Evolutionary conservation across 2,888 invertebrate species (phyloP), one percentile per base, ranked within the genome.

Genomic region (Philopedon plagiatum): DNA sequence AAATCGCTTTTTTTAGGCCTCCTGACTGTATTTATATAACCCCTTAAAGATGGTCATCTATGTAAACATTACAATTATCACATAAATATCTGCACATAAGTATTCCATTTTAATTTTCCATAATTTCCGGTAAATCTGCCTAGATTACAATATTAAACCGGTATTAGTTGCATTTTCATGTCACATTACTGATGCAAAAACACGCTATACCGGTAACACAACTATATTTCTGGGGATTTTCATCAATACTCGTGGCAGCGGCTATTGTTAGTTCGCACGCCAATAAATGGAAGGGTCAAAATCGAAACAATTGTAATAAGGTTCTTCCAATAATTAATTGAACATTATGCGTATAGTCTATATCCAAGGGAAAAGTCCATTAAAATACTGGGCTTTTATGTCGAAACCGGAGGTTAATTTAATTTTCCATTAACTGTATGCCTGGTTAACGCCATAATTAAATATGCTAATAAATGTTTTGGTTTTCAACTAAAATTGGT

Each of bases 251-350:
- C 26, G 23, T 23, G 41, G 46, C 62, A 39, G 51, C 61, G 26
- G 29, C 67, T 60, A 61, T 60, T 67, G 61, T 67, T 60, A 49
- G 32, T 18, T 5, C 4, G 5, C 15, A 2, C 44, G 29, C 57
- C 23, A 57, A 70, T 70, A 70, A n/a, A 70, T 49, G 37, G 49
- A 51, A 63, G 39, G 56, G 34, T 41, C 64, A 34, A 68, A 68
- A 68, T 63, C 64, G 73, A 64, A 73, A 73, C 68, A 73, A 68
- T 68, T 60, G 73, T 58, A 73, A 73, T 73, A 73, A 67, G 63
- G 64, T 60, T 63, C 64, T 68, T 60, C 64, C 67, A 32, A 67
- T 72, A 72, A 67, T 68, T 73, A 67, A 73, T 73, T 63, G 73
- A 64, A 65, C 71, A 71, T 71, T 66, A 71, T 56, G 60, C 66